phyloP scores from a whole-genome alignment of 1,140 invertebrate genomes.

The Melitaea cinxia region DNA sequence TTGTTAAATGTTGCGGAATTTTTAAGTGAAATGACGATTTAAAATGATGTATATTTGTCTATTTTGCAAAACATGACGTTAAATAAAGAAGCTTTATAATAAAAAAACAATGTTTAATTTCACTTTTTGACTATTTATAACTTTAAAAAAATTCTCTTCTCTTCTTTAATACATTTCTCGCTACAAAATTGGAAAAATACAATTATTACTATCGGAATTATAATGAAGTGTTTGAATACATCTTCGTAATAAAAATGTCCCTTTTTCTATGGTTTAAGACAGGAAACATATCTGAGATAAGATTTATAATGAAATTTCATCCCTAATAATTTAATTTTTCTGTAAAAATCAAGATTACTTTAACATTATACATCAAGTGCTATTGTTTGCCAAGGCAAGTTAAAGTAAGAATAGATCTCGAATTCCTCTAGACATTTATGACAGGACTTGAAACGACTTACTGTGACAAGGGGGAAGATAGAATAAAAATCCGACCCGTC shows the following conservation, averaged over 20 bases:
- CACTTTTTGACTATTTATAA: neutral
- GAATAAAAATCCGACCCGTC: conserved; percentile 32
- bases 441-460: conserved; percentile 29
- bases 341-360: neutral
- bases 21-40: conserved; percentile 71
- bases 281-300: too few relatives aligned
- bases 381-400: neutral
- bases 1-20: conserved; percentile 77
- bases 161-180: too few relatives aligned
- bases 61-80: conserved; percentile 80
- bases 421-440: conserved; percentile 25
- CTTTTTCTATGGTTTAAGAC: too few relatives aligned
- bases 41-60: conserved; percentile 79
- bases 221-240: too few relatives aligned
- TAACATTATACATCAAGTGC: neutral
- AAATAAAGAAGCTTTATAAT: conserved; percentile 79
- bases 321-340: too few relatives aligned
- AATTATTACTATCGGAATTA: too few relatives aligned
- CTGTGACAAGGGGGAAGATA: conserved; percentile 26
- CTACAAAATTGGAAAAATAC: too few relatives aligned
- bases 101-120: neutral
- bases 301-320: too few relatives aligned
- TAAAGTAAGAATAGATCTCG: conserved; percentile 21
- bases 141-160: too few relatives aligned
- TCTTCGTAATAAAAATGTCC: too few relatives aligned